Evolutionary conservation across 2,888 invertebrate species (phyloP).

Genomic region (Trichopria drosophilae): DNA sequence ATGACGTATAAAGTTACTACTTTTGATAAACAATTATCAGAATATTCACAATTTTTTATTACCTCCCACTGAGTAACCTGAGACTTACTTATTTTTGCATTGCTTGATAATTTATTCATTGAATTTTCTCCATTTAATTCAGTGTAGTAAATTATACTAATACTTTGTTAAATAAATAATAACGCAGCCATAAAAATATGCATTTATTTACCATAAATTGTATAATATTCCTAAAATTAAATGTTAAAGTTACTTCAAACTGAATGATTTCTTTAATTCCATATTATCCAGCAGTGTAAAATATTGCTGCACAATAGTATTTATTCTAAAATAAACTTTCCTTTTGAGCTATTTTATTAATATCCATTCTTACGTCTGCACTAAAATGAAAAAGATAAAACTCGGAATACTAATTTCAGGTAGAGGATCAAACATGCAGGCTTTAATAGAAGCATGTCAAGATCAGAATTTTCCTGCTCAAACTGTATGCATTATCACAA

Average conservation of each 20-base stretch:
- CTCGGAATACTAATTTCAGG: conserved; percentile 17
- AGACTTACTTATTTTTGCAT: too few relatives aligned
- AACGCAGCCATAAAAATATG: too few relatives aligned
- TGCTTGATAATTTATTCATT: too few relatives aligned
- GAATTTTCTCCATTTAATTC: too few relatives aligned
- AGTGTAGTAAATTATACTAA: too few relatives aligned
- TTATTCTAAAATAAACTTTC: conserved; percentile 10
- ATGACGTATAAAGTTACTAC: too few relatives aligned
- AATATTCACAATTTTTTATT: too few relatives aligned
- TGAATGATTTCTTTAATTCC: conserved; percentile 12
- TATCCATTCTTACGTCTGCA: conserved; percentile 11
- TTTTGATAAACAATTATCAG: too few relatives aligned
- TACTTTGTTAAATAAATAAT: too few relatives aligned
- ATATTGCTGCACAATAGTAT: conserved; percentile 6
- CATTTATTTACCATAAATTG: too few relatives aligned
- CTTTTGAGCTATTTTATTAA: conserved; percentile 16
- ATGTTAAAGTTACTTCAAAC: conserved; percentile 17
- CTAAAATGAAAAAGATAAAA: conserved; percentile 12
- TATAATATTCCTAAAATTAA: too few relatives aligned
- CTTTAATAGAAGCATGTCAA: conserved; percentile 13
- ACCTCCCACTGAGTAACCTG: too few relatives aligned
- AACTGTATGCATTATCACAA: conserved; percentile 8
- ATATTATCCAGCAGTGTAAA: conserved; percentile 9
- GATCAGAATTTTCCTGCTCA: conserved; percentile 6
- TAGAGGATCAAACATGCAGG: conserved; percentile 16